Conservation (phyloP, 2,797 vertebrate species). For the Oryzias sinensis region DNA sequence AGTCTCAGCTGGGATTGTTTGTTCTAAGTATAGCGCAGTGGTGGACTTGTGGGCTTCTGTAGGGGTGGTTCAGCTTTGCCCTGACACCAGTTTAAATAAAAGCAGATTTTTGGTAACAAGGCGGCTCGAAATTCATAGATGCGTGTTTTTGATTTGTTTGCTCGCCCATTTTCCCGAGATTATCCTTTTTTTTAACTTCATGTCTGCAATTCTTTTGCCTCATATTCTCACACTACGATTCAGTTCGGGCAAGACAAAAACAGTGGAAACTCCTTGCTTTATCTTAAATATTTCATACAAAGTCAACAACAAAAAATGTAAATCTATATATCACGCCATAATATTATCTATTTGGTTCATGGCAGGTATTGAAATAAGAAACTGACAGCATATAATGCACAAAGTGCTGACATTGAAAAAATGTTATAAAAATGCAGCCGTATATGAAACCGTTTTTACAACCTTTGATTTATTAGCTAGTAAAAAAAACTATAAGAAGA, state of each 20-base stretch:
- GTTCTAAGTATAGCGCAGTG: conserved; percentile 37
- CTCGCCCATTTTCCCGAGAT: not conserved
- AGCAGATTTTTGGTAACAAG: conserved; percentile 43
- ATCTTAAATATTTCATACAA: too few relatives aligned
- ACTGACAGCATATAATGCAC: too few relatives aligned
- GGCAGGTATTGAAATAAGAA: too few relatives aligned
- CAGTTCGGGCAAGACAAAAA: conserved; percentile 1
- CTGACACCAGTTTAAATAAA: conserved; percentile 54
- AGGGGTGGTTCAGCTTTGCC: conserved; percentile 63
- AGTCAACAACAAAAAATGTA: too few relatives aligned
- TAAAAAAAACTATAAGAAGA: too few relatives aligned
- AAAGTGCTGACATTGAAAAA: too few relatives aligned
- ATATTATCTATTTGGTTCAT: too few relatives aligned
- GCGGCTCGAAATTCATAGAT: conserved; percentile 46
- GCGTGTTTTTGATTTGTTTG: conserved; percentile 21
- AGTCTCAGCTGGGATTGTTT: conserved; percentile 42
- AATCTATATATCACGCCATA: too few relatives aligned
- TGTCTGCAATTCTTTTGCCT: conserved; percentile 28
- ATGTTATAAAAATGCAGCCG: too few relatives aligned
- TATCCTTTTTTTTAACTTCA: conserved; percentile 11
- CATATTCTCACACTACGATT: conserved; percentile 7
- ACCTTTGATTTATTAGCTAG: too few relatives aligned
- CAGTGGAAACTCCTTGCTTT: too few relatives aligned
- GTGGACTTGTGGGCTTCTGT: conserved; percentile 35
- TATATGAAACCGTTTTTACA: too few relatives aligned